Evolutionary conservation across 2,888 invertebrate genomes (phyloP).

Genomic region (Notodonta ziczac): DNA sequence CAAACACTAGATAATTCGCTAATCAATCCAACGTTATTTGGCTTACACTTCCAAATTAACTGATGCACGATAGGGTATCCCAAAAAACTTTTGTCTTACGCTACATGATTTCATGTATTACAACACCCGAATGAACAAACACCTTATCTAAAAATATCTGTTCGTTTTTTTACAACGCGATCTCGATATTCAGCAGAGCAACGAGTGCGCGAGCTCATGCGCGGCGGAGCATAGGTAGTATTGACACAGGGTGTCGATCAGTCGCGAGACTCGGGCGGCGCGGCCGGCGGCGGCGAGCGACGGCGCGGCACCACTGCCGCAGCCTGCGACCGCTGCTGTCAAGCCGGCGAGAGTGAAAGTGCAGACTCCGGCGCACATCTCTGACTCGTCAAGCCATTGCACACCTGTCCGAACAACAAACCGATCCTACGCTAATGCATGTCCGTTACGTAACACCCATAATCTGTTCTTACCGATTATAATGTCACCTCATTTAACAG

Average conservation of each 20-base stretch:
- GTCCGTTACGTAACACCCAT: slow-evolving; percentile 53
- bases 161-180: slow-evolving; percentile 61
- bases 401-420: slow-evolving; percentile 65
- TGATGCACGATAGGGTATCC: not conserved
- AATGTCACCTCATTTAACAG: not conserved
- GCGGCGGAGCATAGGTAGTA: slow-evolving; percentile 60
- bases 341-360: slow-evolving; percentile 80
- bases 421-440: slow-evolving; percentile 51
- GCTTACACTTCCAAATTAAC: not conserved
- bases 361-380: slow-evolving; percentile 69
- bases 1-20: slow-evolving; percentile 11
- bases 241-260: slow-evolving; percentile 64
- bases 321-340: slow-evolving; percentile 54
- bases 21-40: not conserved
- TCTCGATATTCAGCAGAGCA: slow-evolving; percentile 66
- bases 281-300: slow-evolving; percentile 68
- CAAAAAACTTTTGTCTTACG: slow-evolving; percentile 17
- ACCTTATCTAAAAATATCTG: slow-evolving; percentile 60
- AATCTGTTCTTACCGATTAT: slow-evolving; percentile 39
- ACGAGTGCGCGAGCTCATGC: slow-evolving; percentile 60
- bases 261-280: slow-evolving; percentile 52
- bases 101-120: slow-evolving; percentile 40
- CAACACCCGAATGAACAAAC: slow-evolving; percentile 48
- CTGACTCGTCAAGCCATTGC: slow-evolving; percentile 48
- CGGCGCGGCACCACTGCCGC: slow-evolving; percentile 74